Conservation (phyloP, 1,140 invertebrate species). For the Lamellibrachia luymesi region DNA sequence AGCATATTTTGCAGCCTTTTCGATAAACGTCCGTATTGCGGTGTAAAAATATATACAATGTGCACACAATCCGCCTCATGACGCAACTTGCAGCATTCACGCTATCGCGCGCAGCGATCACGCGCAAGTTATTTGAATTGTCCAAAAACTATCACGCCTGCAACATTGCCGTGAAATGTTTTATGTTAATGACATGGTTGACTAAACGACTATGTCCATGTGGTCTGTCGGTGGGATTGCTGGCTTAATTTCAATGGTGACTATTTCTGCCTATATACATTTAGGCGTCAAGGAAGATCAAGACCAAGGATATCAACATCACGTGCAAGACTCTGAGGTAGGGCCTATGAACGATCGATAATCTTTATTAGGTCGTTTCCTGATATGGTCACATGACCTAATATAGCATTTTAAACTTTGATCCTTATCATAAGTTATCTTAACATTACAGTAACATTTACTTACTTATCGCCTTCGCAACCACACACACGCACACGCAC, state of each 20-base stretch:
- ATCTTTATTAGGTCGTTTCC: no score
- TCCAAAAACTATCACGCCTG: neutral
- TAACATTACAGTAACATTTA: no score
- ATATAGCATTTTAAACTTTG: no score
- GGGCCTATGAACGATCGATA: neutral
- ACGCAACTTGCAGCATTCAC: neutral
- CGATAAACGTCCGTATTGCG: no score
- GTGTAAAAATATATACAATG: neutral
- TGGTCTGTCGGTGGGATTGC: slow-evolving; percentile 17
- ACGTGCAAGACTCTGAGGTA: neutral
- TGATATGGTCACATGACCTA: no score
- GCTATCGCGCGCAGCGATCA: neutral
- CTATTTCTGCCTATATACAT: neutral
- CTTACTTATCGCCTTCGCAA: no score
- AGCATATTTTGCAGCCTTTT: no score
- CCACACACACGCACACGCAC: no score
- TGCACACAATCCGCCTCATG: neutral
- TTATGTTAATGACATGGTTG: slow-evolving; percentile 12
- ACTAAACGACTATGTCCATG: neutral
- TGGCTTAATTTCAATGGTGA: slow-evolving; percentile 30
- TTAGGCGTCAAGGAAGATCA: neutral
- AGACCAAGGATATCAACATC: neutral
- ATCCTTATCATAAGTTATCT: no score
- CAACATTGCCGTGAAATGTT: neutral
- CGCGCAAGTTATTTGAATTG: neutral